Evolutionary conservation across 2,113 vertebrate species (phyloP).

Genomic region (Uria lomvia): DNA sequence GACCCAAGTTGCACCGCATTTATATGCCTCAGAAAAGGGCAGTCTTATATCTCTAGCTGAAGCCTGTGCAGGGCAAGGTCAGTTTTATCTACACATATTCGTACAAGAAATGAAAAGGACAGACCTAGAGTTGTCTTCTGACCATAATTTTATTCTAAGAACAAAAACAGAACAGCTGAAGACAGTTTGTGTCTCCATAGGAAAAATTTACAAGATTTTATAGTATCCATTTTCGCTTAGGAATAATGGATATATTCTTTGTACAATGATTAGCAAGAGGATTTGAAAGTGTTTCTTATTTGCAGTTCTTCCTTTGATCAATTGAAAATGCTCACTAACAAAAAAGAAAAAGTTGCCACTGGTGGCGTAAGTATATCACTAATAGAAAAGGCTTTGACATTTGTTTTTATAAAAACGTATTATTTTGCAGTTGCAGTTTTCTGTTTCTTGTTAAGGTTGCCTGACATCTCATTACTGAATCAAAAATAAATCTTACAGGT

Average conservation of each 20-base stretch:
- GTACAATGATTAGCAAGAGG: background rate
- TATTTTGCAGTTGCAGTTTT: background rate
- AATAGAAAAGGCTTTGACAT: background rate
- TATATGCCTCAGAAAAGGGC: background rate
- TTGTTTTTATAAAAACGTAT: background rate
- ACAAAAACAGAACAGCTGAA: background rate
- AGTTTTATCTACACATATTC: background rate
- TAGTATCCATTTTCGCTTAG: background rate
- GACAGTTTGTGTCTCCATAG: background rate
- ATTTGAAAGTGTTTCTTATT: background rate
- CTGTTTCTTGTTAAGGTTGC: background rate
- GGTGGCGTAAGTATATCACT: slow-evolving; percentile 39
- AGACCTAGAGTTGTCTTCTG: background rate
- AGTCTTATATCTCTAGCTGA: background rate
- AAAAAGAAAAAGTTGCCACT: slow-evolving; percentile 53
- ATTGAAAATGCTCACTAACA: background rate
- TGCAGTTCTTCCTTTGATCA: slow-evolving; percentile 6
- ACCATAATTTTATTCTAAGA: background rate
- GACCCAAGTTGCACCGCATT: background rate
- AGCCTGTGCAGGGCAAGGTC: background rate
- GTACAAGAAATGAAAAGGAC: background rate
- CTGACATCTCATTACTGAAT: background rate
- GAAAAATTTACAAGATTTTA: background rate
- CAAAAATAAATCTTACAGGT: background rate
- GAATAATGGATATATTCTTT: background rate